phyloP scores from a whole-genome alignment of 1,140 invertebrate genomes.

The Aphidius ervi region DNA sequence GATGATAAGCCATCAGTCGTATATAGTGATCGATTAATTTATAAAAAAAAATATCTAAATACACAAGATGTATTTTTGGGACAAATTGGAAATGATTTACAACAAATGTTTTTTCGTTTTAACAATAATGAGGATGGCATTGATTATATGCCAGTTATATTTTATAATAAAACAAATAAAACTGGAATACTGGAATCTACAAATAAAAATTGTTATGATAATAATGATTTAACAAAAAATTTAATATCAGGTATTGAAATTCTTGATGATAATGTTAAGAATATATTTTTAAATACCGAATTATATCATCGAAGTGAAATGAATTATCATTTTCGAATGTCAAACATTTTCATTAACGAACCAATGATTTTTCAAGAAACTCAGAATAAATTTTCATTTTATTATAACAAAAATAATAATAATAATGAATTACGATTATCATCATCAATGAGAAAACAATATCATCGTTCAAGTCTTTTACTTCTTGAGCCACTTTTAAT shows the following conservation, averaged over 20 bases:
- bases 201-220: background rate
- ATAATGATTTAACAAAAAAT: slow-evolving; percentile 26
- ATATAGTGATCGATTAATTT: slow-evolving; percentile 43
- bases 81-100: slow-evolving; percentile 11
- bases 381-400: slow-evolving; percentile 27
- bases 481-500: slow-evolving; percentile 53
- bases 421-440: slow-evolving; percentile 18
- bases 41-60: slow-evolving; percentile 30
- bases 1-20: slow-evolving; percentile 35
- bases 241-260: slow-evolving; percentile 31
- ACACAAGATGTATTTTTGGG: slow-evolving; percentile 32
- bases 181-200: slow-evolving; percentile 38
- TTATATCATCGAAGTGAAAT: slow-evolving; percentile 32
- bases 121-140: background rate
- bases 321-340: slow-evolving; percentile 31
- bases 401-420: slow-evolving; percentile 25
- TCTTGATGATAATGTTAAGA: slow-evolving; percentile 3
- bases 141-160: slow-evolving; percentile 40
- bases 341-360: slow-evolving; percentile 21
- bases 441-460: slow-evolving; percentile 23
- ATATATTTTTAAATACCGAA: slow-evolving; percentile 23
- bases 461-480: slow-evolving; percentile 44
- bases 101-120: slow-evolving; percentile 14
- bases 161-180: slow-evolving; percentile 31
- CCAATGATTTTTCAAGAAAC: slow-evolving; percentile 28